Conservation (phyloP, 2,797 vertebrate species). For the Gallinago stenura region DNA sequence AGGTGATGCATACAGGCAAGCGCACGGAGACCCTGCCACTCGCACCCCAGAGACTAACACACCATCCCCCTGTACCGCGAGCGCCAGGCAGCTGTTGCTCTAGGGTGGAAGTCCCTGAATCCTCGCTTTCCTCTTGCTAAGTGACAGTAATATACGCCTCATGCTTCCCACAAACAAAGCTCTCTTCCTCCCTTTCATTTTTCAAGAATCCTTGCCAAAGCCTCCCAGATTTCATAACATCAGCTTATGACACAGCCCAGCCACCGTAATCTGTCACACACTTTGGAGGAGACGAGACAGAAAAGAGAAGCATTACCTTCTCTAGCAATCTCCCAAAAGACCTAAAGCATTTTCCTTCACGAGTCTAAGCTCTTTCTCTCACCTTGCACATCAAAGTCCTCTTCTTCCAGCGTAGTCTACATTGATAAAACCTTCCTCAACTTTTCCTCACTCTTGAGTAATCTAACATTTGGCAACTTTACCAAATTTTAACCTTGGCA, state of each 20-base stretch:
- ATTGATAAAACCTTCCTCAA: slow-evolving; percentile 21
- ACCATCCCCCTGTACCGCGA: rapidly evolving
- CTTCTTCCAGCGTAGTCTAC: slow-evolving; percentile 46
- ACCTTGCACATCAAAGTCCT: slow-evolving; percentile 45
- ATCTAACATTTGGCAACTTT: neutral
- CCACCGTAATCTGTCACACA: neutral
- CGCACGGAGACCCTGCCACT: rapidly evolving
- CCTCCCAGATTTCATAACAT: neutral
- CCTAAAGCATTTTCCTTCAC: neutral
- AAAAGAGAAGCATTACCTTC: neutral
- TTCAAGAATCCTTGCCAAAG: neutral
- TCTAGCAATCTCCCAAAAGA: neutral
- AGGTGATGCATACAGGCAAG: neutral
- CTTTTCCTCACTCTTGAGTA: slow-evolving; percentile 3
- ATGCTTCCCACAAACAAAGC: neutral
- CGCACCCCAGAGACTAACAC: neutral
- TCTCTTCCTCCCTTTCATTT: neutral
- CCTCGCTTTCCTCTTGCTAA: neutral
- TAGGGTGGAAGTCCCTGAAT: neutral
- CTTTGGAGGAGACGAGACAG: neutral
- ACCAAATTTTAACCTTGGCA: slow-evolving; percentile 14
- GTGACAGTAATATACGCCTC: neutral
- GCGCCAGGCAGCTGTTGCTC: neutral
- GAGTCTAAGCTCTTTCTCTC: slow-evolving; percentile 2
- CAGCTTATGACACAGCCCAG: neutral